These are phyloP conservation scores for Zaprionus ghesquierei DNA, from an alignment of 1,140 invertebrate species.

Conservation along the genomic window DNA sequence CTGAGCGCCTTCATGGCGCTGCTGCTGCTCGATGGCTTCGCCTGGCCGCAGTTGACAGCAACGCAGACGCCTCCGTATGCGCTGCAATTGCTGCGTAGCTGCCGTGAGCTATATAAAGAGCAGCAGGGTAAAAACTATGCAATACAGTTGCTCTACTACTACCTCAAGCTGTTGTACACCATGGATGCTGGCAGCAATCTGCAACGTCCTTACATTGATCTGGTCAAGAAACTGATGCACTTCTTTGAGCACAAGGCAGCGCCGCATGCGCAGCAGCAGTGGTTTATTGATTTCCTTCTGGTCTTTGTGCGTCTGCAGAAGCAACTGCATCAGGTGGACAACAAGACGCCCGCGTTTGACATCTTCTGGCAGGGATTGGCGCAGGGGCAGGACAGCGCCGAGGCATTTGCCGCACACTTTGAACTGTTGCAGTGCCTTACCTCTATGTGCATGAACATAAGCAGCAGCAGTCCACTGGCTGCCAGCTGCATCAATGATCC, in stretches of 20 bases:
- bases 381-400: slow-evolving; percentile 8
- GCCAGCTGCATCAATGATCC: slow-evolving; percentile 22
- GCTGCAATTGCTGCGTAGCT: slow-evolving; percentile 48
- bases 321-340: slow-evolving; percentile 41
- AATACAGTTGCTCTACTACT: slow-evolving; percentile 59
- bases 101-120: slow-evolving; percentile 38
- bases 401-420: slow-evolving; percentile 46
- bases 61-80: background rate
- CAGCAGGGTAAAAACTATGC: background rate
- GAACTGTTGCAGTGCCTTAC: slow-evolving; percentile 38
- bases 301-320: slow-evolving; percentile 39
- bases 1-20: slow-evolving; percentile 17
- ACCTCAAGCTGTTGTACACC: slow-evolving; percentile 45
- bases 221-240: slow-evolving; percentile 35
- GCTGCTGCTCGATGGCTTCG: slow-evolving; percentile 38
- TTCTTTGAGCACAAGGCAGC: slow-evolving; percentile 43
- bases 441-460: slow-evolving; percentile 8
- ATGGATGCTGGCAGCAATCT: slow-evolving; percentile 7
- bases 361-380: slow-evolving; percentile 51
- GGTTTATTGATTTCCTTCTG: slow-evolving; percentile 49
- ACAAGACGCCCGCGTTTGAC: slow-evolving; percentile 21
- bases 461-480: slow-evolving; percentile 25
- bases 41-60: background rate
- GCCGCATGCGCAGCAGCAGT: slow-evolving; percentile 36
- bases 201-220: slow-evolving; percentile 34